Percentiles rank a stretch among this genome's conserved stretches.
Conservation (phyloP, 1,140 invertebrate genomes). For the Drosophila sproati region DNA sequence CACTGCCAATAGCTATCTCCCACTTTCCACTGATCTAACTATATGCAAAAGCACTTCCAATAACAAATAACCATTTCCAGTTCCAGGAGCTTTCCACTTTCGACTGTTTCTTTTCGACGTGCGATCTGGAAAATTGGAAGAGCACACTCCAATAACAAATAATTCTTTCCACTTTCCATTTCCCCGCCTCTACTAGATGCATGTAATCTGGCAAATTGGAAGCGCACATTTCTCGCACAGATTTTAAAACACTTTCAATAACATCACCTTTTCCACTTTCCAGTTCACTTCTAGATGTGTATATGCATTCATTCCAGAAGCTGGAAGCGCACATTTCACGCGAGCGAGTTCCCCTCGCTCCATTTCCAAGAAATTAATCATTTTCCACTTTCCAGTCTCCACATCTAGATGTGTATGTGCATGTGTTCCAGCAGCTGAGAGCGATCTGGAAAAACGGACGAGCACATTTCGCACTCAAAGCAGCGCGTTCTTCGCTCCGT, state of each 20-base stretch:
- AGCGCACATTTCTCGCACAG: neutral
- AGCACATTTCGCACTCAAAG: slow-evolving; percentile 92
- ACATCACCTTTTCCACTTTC: slow-evolving; percentile 29
- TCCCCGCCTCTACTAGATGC: too few species aligned
- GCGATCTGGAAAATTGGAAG: too few species aligned
- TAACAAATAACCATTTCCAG: too few species aligned
- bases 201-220: neutral
- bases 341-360: slow-evolving; percentile 61
- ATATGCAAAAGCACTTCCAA: too few species aligned
- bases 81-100: too few species aligned
- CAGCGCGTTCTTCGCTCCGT: slow-evolving; percentile 63
- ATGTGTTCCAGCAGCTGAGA: slow-evolving; percentile 91
- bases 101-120: too few species aligned
- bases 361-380: neutral
- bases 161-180: too few species aligned
- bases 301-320: slow-evolving; percentile 91
- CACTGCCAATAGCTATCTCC: too few species aligned
- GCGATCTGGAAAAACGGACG: slow-evolving; percentile 89
- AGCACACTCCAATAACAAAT: too few species aligned
- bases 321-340: slow-evolving; percentile 92
- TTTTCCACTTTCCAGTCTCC: slow-evolving; percentile 70
- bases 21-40: too few species aligned
- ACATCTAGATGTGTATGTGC: slow-evolving; percentile 89
- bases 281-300: slow-evolving; percentile 4
- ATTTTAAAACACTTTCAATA: slow-evolving; percentile 39